phyloP scores from a whole-genome alignment of 2,113 vertebrate species.

The Callospermophilus lateralis region DNA sequence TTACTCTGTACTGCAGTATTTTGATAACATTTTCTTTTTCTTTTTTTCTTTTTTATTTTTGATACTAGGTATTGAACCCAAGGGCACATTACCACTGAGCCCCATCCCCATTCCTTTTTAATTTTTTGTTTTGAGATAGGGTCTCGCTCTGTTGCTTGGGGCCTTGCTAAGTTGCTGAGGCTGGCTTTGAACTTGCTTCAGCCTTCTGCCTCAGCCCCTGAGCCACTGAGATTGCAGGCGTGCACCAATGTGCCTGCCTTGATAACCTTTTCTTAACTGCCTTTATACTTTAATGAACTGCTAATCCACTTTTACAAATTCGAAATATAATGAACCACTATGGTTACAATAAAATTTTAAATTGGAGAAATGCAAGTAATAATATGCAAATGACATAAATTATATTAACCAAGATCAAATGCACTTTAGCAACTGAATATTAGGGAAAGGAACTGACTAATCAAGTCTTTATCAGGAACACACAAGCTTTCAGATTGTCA shows the following conservation, averaged over 20 bases:
- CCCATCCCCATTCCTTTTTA: neutral
- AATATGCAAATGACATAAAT: constrained; percentile 11
- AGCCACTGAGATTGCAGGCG: neutral
- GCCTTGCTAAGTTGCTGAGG: neutral
- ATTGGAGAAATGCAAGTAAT: constrained; percentile 1
- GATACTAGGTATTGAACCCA: neutral
- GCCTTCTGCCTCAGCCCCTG: neutral
- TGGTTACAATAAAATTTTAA: constrained; percentile 1
- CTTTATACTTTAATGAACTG: constrained; percentile 5
- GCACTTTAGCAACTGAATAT: neutral
- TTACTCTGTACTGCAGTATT: constrained; percentile 2
- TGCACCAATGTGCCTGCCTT: neutral
- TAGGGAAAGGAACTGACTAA: neutral
- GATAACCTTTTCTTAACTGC: neutral
- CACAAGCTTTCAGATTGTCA: neutral
- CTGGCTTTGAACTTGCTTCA: neutral
- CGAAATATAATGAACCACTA: neutral
- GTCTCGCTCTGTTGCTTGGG: neutral
- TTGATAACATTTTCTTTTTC: neutral
- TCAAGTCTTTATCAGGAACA: neutral
- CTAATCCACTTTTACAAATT: constrained; percentile 42
- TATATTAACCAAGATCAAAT: constrained; percentile 26
- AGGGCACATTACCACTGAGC: neutral
- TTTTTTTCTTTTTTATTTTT: neutral
- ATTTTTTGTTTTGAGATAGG: neutral